phyloP scores from a whole-genome alignment of 2,888 invertebrate species.

The Sarcophaga rosellei region DNA sequence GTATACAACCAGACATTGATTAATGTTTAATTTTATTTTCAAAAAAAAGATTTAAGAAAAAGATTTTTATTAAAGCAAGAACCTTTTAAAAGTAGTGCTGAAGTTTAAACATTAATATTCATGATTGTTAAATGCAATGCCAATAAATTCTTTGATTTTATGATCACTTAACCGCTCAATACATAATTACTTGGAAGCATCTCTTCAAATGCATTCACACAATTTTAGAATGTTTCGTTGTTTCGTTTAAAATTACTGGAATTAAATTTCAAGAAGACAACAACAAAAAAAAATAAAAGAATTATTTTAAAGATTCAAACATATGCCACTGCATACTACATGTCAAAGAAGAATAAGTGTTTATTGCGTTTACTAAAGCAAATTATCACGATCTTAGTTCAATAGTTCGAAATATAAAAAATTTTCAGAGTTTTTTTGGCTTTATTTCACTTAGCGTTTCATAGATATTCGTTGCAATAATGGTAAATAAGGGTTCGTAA shows the following conservation, averaged over 20 bases:
- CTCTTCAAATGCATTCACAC: neutral
- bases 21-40: neutral
- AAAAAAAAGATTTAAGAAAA: neutral
- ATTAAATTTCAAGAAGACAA: neutral
- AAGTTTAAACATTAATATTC: slow-evolving; percentile 13
- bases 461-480: slow-evolving; percentile 36
- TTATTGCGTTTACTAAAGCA: slow-evolving; percentile 62
- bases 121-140: neutral
- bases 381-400: slow-evolving; percentile 66
- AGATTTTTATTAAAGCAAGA: neutral
- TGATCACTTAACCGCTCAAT: slow-evolving; percentile 29
- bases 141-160: slow-evolving; percentile 37
- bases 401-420: slow-evolving; percentile 55
- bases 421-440: slow-evolving; percentile 2
- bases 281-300: no score
- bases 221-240: neutral
- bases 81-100: slow-evolving; percentile 27
- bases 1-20: slow-evolving; percentile 27
- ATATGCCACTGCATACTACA: neutral
- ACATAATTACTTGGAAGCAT: slow-evolving; percentile 45
- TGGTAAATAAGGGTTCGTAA: slow-evolving; percentile 20
- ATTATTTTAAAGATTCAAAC: neutral
- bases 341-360: slow-evolving; percentile 44
- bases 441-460: neutral
- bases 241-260: neutral